Conservation (phyloP, 2,797 vertebrate species). For the Manis javanica region DNA sequence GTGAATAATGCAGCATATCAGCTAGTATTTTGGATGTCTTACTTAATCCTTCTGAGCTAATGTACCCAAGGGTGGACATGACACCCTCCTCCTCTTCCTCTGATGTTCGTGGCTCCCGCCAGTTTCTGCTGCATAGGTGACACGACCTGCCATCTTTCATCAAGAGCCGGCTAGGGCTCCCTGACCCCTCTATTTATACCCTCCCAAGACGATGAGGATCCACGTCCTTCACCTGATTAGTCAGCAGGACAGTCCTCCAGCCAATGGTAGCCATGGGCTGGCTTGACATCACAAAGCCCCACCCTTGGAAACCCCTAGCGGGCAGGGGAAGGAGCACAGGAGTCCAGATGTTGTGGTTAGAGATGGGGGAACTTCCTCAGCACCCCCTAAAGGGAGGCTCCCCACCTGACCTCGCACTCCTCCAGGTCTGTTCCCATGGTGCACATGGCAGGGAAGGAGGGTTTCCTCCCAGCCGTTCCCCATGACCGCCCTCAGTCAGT, state of each 20-base stretch:
- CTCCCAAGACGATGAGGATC: neutral
- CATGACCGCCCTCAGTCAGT: neutral
- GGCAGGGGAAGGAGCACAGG: too few relatives aligned
- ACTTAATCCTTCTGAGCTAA: too few relatives aligned
- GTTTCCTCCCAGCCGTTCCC: neutral
- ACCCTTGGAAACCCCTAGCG: neutral
- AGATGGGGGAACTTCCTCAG: neutral
- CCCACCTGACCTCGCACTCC: neutral
- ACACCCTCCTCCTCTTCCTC: neutral
- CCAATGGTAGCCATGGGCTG: neutral
- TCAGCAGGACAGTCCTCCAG: neutral
- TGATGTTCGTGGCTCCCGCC: too few relatives aligned
- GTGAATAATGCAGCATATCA: too few relatives aligned
- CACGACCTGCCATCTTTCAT: too few relatives aligned
- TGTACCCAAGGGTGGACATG: too few relatives aligned
- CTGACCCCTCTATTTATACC: neutral
- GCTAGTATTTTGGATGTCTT: too few relatives aligned
- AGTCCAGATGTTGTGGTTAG: neutral
- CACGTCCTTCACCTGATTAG: neutral
- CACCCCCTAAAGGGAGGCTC: neutral
- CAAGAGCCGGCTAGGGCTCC: neutral
- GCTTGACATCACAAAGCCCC: neutral
- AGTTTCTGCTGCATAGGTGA: too few relatives aligned
- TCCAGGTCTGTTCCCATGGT: neutral
- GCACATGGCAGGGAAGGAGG: neutral